These are phyloP conservation scores for Morphnarchus princeps DNA, from an alignment of 2,113 vertebrate species.

Conservation along the genomic window DNA sequence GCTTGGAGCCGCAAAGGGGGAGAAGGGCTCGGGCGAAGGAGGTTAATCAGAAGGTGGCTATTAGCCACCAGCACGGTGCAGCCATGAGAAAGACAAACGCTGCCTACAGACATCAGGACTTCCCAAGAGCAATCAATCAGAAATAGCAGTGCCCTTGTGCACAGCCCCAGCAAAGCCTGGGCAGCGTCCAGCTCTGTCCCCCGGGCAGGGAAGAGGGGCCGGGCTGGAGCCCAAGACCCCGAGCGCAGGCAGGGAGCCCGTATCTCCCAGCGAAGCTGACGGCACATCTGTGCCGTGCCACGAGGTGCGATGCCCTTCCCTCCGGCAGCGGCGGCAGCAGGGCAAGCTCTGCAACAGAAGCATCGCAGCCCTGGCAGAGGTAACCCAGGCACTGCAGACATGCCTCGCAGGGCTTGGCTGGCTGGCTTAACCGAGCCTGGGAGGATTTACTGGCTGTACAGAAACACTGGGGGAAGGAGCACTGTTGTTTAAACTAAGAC, in stretches of 20 bases:
- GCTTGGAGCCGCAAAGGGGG: background rate
- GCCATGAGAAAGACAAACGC: rapidly evolving
- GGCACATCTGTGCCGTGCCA: rapidly evolving
- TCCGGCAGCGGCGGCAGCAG: background rate
- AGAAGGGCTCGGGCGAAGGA: background rate
- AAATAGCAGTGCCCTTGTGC: background rate
- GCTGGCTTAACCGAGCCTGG: background rate
- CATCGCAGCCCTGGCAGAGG: background rate
- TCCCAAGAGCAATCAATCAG: background rate
- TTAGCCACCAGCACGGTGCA: background rate
- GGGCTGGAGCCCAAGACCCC: rapidly evolving
- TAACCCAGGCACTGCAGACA: background rate
- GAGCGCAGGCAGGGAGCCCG: background rate
- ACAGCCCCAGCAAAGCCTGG: rapidly evolving
- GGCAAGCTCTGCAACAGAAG: background rate
- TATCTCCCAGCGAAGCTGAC: rapidly evolving
- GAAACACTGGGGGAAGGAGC: background rate
- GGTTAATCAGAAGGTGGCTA: background rate
- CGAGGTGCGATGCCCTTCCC: background rate
- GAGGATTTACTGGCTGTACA: background rate
- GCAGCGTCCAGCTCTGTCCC: background rate
- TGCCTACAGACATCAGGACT: background rate
- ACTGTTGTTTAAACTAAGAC: background rate
- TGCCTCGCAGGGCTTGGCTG: background rate
- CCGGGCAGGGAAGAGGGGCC: background rate